Evolutionary conservation across 2,797 vertebrate genomes (phyloP), one percentile per base, ranked within the genome.

Genomic region (Melanotaenia nigrans): DNA sequence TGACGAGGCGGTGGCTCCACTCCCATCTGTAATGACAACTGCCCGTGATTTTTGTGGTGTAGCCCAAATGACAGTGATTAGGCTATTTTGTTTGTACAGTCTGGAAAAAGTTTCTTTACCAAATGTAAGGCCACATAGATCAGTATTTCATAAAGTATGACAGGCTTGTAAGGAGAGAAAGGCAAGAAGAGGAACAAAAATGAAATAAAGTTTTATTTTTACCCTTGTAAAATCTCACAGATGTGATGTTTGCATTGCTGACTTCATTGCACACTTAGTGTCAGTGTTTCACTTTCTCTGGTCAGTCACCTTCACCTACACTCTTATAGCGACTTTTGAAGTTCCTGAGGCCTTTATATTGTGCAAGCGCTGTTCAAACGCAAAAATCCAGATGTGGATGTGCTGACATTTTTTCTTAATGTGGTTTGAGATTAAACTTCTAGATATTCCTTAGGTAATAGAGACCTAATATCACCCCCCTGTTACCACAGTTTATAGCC

Each of bases 401-500:
- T 25, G 24, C 12, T 54, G 51, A 54, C 12, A 16, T 28, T 13
- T 28, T 30, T 14, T 55, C 24, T 54, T 54, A 11, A 13, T 30
- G 28, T 16, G 53, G 53, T 18, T 32, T 22, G 18, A 49, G 28
- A 63, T n/a, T 18, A 2, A 4, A 22, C 49, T 33, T 30, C 7
- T 28, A 42, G 68, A 58, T 79, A 73, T 73, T 61, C 78, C 61
- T 65, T 76, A 28, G 61, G 32, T 51, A 25, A 20, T 60, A 57
- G 70, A 73, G 49, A 76, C 32, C 74, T 56, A 20, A 25, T 53
- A 47, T 36, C 45, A 59, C 56, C 18, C 49, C 30, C 24, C 20
- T 6, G 66, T 55, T 66, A 30, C 64, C 36, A 35, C 68, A 71
- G 47, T 88, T 85, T 85, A 76, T 57, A 38, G 40, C 77, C 56